Evolutionary conservation across 1,140 invertebrate species (phyloP).

Genomic region (Holcopasites calliopsidis): DNA sequence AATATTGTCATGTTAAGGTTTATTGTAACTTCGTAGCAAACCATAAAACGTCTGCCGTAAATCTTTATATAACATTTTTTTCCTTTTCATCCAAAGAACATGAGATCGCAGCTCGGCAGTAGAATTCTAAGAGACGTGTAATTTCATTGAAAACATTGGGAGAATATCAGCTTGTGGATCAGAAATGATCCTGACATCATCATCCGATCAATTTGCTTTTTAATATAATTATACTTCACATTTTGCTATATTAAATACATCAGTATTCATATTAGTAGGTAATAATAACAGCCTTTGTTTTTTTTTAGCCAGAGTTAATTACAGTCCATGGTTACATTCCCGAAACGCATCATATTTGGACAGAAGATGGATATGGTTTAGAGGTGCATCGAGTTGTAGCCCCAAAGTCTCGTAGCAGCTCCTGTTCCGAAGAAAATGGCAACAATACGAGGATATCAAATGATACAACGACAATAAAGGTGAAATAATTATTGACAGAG

Average conservation of each 20-base stretch:
- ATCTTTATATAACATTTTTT: too few relatives aligned
- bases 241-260: background rate
- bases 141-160: too few relatives aligned
- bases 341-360: conserved; percentile 84
- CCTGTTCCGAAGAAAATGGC: too few relatives aligned
- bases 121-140: too few relatives aligned
- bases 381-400: conserved; percentile 84
- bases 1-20: background rate
- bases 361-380: conserved; percentile 86
- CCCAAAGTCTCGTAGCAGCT: too few relatives aligned
- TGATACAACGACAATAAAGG: background rate
- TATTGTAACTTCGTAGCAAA: background rate
- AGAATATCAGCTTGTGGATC: too few relatives aligned
- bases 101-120: too few relatives aligned
- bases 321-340: conserved; percentile 82
- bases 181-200: too few relatives aligned
- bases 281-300: background rate
- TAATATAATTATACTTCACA: background rate
- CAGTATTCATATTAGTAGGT: too few relatives aligned
- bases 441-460: background rate
- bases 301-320: conserved; percentile 80
- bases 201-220: background rate
- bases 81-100: too few relatives aligned
- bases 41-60: too few relatives aligned
- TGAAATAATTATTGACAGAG: background rate